phyloP scores from a whole-genome alignment of 1,140 invertebrate species.

The Periplaneta americana region DNA sequence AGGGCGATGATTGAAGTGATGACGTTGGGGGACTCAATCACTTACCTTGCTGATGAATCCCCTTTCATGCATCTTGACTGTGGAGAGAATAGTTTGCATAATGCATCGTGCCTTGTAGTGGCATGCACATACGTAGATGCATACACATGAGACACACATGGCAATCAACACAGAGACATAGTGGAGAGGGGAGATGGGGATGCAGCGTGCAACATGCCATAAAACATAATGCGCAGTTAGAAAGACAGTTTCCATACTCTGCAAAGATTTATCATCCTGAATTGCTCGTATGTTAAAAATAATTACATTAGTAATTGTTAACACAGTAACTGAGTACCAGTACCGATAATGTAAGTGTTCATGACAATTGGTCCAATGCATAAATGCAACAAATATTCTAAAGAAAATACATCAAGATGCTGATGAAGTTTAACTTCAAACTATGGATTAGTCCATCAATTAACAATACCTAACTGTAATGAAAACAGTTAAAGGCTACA shows the following conservation, averaged over 20 bases:
- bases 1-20: not conserved
- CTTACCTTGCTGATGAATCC: slow-evolving; percentile 11
- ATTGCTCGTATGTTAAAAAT: not conserved
- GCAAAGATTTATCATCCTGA: not conserved
- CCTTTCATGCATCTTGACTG: slow-evolving; percentile 6
- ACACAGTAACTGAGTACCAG: no score
- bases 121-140: slow-evolving; percentile 1
- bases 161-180: slow-evolving; percentile 10
- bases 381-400: no score
- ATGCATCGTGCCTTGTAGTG: slow-evolving; percentile 1
- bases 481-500: no score
- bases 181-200: not conserved
- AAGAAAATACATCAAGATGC: no score
- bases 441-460: no score
- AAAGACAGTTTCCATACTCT: not conserved
- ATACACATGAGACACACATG: not conserved
- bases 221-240: not conserved
- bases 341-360: no score
- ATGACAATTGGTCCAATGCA: no score
- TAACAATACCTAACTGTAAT: no score
- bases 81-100: slow-evolving; percentile 1
- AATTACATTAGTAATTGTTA: not conserved
- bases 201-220: slow-evolving; percentile 3
- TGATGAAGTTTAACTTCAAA: no score
- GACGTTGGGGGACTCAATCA: slow-evolving; percentile 13